Conservation (phyloP, 2,888 invertebrate species). For the Eristalis intricaria region DNA sequence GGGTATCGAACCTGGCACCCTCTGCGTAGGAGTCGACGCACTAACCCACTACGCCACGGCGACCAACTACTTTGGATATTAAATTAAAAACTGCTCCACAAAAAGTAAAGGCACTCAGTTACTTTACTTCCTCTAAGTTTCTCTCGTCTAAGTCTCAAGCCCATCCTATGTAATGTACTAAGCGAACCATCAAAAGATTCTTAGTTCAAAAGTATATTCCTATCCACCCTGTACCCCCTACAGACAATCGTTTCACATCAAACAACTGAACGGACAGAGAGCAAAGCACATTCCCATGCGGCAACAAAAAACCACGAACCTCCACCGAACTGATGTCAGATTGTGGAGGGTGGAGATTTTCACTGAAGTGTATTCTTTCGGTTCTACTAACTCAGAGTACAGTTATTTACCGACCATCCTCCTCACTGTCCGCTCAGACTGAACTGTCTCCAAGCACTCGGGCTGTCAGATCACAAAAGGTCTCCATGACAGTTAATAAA, state of each 20-base stretch:
- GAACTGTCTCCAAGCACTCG: background rate
- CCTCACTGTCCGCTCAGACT: background rate
- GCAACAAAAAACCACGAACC: background rate
- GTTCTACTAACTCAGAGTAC: conserved; percentile 1
- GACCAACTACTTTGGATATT: too few relatives aligned
- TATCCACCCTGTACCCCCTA: background rate
- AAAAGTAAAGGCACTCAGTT: too few relatives aligned
- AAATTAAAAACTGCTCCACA: too few relatives aligned
- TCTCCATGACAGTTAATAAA: conserved; percentile 51
- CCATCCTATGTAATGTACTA: too few relatives aligned
- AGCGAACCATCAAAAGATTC: too few relatives aligned
- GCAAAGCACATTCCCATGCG: background rate
- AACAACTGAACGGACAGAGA: background rate
- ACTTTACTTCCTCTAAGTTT: too few relatives aligned
- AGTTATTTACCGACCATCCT: conserved; percentile 17
- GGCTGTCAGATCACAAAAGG: conserved; percentile 44
- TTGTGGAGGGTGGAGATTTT: conserved; percentile 7
- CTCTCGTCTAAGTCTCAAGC: too few relatives aligned
- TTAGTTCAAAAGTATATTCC: background rate
- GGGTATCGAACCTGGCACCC: too few relatives aligned
- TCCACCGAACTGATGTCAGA: background rate
- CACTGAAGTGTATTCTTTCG: background rate
- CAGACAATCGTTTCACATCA: background rate
- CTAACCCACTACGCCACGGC: too few relatives aligned
- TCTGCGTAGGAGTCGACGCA: too few relatives aligned